Base-by-base conservation (phyloP, 2,797 vertebrate species). In the Sylvia borin region DNA sequence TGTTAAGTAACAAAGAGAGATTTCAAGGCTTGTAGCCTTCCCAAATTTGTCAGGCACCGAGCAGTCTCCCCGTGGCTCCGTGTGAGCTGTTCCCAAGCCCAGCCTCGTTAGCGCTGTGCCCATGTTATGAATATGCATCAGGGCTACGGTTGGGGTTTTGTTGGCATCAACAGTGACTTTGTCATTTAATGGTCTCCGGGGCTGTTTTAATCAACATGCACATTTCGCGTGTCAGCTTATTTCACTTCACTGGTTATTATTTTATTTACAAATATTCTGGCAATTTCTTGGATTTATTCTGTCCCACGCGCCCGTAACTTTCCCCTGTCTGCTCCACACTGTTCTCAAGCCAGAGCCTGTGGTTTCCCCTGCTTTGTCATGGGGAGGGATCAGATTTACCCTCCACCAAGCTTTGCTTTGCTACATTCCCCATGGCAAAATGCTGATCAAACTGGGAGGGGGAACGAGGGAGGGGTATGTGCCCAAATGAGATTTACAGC, bases 1-100 rank as follows among this genome's bases (percentile, higher is more conserved):
- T 97, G 95, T 97, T 95, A 97, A 96, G 92, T 64, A 95, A 97
- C 95, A 97, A 97, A 95, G 96, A 95, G 91, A 95, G 92, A 95
- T 97, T 95, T 96, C 90, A 96, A 96, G 10, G 94, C 93, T 48
- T 79, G 90, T 58, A 95, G 95, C 71, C 96, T 95, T 96, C 95
- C 93, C 95, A 95, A 96, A 97, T 97, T 96, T 95, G 94, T 90
- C 96, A 96, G 96, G 94, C 96, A 95, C 96, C 91, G 38, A 92
- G 38, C 62, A 94, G 94, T 95, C 95, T 95, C 95, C 67, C 88
- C 31, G 64, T 70, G 91, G 92, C 91, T 97, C 92, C 89, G 43
- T 90, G 83, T n/a, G 88, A 96, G 90, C n/a, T 45, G 93, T 97
- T 95, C 95, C 95, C 95, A 94, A 96, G 96, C 76, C n/a, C 85